These are phyloP conservation scores for Epizoanthus scotinus DNA, from an alignment of 92 coral and sea anemone species.

Conservation along the genomic window DNA sequence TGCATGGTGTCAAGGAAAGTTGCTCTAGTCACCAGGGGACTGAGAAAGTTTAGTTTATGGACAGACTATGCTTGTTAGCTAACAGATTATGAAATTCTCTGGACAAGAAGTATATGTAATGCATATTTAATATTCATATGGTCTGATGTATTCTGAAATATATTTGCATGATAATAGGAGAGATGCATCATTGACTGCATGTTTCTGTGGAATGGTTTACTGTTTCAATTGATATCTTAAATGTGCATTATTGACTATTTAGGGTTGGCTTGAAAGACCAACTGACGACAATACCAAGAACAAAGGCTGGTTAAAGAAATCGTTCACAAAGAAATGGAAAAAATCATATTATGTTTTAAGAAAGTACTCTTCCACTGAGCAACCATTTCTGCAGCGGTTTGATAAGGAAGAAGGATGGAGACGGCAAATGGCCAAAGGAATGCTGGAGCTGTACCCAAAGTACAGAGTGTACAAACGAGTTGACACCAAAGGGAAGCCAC, in stretches of 20 bases:
- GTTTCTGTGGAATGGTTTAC: too few species aligned
- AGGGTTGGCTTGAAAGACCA: conserved; percentile 96
- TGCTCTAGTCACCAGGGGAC: too few species aligned
- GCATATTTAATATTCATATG: too few species aligned
- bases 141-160: too few species aligned
- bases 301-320: conserved; percentile 91
- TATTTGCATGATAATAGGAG: too few species aligned
- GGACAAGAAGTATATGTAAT: too few species aligned
- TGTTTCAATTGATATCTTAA: background rate
- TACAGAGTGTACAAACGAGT: conserved; percentile 84
- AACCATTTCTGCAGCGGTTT: conserved; percentile 94
- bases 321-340: conserved; percentile 91
- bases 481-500: conserved; percentile 73
- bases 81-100: too few species aligned
- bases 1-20: too few species aligned
- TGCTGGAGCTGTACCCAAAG: conserved; percentile 83
- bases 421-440: conserved; percentile 84
- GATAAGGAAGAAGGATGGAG: conserved; percentile 96
- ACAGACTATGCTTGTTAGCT: too few species aligned
- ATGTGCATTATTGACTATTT: background rate
- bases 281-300: conserved; percentile 66
- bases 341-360: conserved; percentile 83
- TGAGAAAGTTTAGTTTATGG: too few species aligned
- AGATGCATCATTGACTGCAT: too few species aligned
- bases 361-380: conserved; percentile 77